A percentile compares a stretch with the other conserved stretches of the same genome.
These are phyloP conservation scores for Teinopalpus imperialis DNA, from an alignment of 2,888 invertebrate species.

Conservation along the genomic window DNA sequence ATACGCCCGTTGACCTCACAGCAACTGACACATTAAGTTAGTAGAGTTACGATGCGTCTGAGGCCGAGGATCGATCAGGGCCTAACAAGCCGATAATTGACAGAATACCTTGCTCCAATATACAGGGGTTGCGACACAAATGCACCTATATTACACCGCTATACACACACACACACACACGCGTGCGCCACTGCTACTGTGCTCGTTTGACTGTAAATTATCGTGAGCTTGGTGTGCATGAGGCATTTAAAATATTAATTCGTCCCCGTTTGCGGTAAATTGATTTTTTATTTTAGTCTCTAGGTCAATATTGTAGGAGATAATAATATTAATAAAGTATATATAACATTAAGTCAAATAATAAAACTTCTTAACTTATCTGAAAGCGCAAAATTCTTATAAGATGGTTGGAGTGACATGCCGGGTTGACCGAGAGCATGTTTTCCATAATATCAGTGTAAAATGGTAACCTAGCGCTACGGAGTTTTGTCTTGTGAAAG, in stretches of 20 bases:
- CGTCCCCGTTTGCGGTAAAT: background rate
- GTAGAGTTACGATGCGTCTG: conserved; percentile 49
- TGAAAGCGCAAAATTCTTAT: too few species aligned
- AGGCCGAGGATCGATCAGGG: conserved; percentile 56
- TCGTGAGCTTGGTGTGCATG: conserved; percentile 5
- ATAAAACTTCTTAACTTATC: too few species aligned
- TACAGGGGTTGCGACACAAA: conserved; percentile 31
- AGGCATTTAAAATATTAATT: conserved; percentile 8
- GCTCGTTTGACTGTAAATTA: conserved; percentile 10
- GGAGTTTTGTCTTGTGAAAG: too few species aligned
- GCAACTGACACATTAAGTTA: conserved; percentile 42
- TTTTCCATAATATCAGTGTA: too few species aligned
- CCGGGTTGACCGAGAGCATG: too few species aligned
- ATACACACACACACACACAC: background rate
- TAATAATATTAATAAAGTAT: too few species aligned
- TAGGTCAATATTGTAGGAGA: too few species aligned
- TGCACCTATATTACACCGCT: background rate
- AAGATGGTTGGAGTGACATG: too few species aligned
- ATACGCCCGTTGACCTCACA: conserved; percentile 20
- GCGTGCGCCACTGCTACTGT: conserved; percentile 11
- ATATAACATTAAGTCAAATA: too few species aligned
- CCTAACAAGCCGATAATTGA: conserved; percentile 72
- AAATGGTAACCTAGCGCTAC: too few species aligned
- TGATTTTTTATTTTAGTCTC: background rate
- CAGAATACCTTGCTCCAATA: conserved; percentile 47